phyloP scores from a whole-genome alignment of 2,113 vertebrate species.

The Podilymbus podiceps region DNA sequence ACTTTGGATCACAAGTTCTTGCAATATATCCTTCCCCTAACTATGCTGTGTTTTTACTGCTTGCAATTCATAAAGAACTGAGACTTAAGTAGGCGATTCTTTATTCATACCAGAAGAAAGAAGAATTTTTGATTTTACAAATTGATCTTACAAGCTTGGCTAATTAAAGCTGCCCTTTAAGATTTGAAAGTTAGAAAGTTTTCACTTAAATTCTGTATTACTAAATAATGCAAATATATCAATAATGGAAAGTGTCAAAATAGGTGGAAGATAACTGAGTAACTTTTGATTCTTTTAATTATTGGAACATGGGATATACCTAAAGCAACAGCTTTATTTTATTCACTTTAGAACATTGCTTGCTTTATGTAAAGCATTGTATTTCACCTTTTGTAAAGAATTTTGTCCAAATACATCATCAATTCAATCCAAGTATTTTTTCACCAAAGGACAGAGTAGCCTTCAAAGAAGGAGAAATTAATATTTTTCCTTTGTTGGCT shows the following conservation, averaged over 20 bases:
- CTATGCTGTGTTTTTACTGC: background rate
- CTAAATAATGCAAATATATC: background rate
- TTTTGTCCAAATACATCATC: background rate
- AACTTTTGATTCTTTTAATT: background rate
- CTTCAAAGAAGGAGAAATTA: background rate
- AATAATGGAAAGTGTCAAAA: background rate
- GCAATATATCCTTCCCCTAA: background rate
- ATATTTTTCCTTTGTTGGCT: background rate
- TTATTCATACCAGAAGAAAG: background rate
- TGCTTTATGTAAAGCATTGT: background rate
- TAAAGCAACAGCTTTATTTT: background rate
- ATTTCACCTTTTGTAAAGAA: background rate
- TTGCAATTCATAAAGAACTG: background rate
- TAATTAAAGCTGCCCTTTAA: background rate
- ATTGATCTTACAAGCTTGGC: background rate
- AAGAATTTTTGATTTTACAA: background rate
- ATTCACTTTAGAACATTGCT: background rate
- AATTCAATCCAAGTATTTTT: background rate
- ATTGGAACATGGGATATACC: background rate
- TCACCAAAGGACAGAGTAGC: background rate
- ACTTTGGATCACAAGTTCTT: background rate
- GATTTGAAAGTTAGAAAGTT: background rate
- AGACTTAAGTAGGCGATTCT: background rate
- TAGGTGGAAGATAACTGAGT: background rate
- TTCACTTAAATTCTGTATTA: background rate